Evolutionary conservation across 1,140 invertebrate genomes (phyloP), one percentile per base, ranked within the genome.

Genomic region (Belonocnema kinseyi): DNA sequence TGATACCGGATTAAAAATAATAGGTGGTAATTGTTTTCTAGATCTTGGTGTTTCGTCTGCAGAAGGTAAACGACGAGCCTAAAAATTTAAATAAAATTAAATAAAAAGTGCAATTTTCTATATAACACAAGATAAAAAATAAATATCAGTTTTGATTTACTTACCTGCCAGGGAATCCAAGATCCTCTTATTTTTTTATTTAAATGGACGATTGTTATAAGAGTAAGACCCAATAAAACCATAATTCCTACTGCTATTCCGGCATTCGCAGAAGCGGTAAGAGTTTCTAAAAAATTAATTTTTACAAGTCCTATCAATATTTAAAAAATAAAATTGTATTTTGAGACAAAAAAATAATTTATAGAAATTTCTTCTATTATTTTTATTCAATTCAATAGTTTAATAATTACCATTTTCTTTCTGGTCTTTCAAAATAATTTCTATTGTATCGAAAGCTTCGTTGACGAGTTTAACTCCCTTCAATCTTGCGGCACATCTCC

Each of bases 401-500:
- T 51, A 50, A 26, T 8, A 14, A 13, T 72, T 50, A 72, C 50
- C 71, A 21, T 17, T 52, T 72, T 72, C 71, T n/a, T 11, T n/a
- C 26, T 51, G 46, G 2, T 72, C 70, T 72, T 72, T 72, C 4
- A 66, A 33, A 40, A 66, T 10, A 10, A 66, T 14, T 13, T 66
- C 26, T 40, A 66, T 66, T 14, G 61, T 46, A 26, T 66, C 61
- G 16, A 40, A 66, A 40, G 40, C 21, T 10, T 66, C 61, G 4
- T 33, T 13, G 16, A 7, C 33, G 21, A 14, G 3, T 12, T 40
- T 10, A 66, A 6, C 11, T 66, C 2, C 61, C 13, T 66, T 11
- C 14, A 66, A 66, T 66, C 33, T 66, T n/a, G 14, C 61, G 14
- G 61, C 61, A 66, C 61, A 66, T 66, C 40, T 66, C 61, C 61